Percentiles rank a stretch among this genome's conserved stretches.
Evolutionary conservation across 2,888 invertebrate genomes (phyloP).

Genomic region (Callyntrura sp.): DNA sequence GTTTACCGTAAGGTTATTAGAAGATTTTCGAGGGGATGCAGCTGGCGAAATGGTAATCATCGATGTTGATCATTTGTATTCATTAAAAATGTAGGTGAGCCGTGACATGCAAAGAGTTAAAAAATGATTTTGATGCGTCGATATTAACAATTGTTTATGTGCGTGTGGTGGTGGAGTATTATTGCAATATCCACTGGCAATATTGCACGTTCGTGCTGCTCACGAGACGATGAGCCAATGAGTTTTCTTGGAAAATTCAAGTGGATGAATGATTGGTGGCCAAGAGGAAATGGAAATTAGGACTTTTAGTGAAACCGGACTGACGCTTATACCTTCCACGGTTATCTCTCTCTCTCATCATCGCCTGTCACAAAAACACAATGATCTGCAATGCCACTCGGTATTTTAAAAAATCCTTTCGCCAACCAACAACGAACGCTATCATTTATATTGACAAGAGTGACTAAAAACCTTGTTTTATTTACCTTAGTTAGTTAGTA

Average conservation of each 20-base stretch:
- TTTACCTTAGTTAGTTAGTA: neutral
- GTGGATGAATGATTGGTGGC: neutral
- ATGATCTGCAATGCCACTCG: neutral
- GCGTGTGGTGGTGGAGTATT: constrained; percentile 22
- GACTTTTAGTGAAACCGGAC: constrained; percentile 26
- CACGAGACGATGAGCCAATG: neutral
- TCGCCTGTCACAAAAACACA: neutral
- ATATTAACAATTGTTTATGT: constrained; percentile 31
- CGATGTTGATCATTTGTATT: constrained; percentile 42
- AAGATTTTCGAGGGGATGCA: constrained; percentile 42
- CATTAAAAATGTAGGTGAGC: constrained; percentile 69
- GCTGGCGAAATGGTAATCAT: constrained; percentile 35
- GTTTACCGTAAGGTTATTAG: constrained; percentile 52
- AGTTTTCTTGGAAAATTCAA: constrained; percentile 48
- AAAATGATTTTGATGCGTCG: constrained; percentile 20
- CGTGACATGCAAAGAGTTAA: constrained; percentile 38
- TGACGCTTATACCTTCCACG: constrained; percentile 16
- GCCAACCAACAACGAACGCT: neutral
- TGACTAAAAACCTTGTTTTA: neutral
- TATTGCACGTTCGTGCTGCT: neutral
- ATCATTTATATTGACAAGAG: neutral
- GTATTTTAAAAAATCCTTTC: neutral
- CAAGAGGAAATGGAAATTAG: constrained; percentile 14
- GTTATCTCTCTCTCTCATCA: constrained; percentile 8
- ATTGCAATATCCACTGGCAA: constrained; percentile 10